Evolutionary conservation across 2,888 invertebrate species (phyloP).

Genomic region (Ophioninae sp.): DNA sequence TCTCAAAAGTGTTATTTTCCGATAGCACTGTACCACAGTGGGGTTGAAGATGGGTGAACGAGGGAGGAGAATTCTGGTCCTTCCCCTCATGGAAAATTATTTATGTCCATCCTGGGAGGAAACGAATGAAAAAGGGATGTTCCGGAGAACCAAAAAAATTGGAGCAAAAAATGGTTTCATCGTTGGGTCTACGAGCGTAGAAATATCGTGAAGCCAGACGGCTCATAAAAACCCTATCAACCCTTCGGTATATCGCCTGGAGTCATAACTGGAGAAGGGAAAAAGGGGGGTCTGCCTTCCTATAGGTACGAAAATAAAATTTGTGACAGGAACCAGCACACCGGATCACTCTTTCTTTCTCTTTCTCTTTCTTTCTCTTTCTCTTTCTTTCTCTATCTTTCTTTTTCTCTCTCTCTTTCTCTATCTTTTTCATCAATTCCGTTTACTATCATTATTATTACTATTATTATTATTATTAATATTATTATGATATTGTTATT

Average conservation of each 20-base stretch:
- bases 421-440: too few relatives aligned
- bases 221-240: constrained; percentile 73
- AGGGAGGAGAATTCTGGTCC: too few relatives aligned
- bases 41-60: too few relatives aligned
- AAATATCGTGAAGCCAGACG: constrained; percentile 19
- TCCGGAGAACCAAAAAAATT: constrained; percentile 18
- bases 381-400: constrained; percentile 45
- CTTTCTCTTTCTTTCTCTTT: constrained; percentile 49
- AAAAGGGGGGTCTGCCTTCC: constrained; percentile 28
- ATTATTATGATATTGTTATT: too few relatives aligned
- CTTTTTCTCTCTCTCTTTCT: constrained; percentile 1
- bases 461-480: too few relatives aligned
- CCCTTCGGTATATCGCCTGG: constrained; percentile 69
- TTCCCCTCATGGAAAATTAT: too few relatives aligned
- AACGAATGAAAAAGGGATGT: constrained; percentile 15
- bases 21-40: too few relatives aligned
- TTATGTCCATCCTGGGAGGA: constrained; percentile 37
- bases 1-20: too few relatives aligned
- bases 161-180: constrained; percentile 18
- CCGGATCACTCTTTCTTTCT: constrained; percentile 60
- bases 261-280: constrained; percentile 53
- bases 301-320: constrained; percentile 73
- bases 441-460: too few relatives aligned
- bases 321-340: constrained; percentile 71
- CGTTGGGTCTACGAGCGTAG: constrained; percentile 8